Base-by-base conservation (phyloP, 1,140 invertebrate genomes). In the Vanessa atalanta region DNA sequence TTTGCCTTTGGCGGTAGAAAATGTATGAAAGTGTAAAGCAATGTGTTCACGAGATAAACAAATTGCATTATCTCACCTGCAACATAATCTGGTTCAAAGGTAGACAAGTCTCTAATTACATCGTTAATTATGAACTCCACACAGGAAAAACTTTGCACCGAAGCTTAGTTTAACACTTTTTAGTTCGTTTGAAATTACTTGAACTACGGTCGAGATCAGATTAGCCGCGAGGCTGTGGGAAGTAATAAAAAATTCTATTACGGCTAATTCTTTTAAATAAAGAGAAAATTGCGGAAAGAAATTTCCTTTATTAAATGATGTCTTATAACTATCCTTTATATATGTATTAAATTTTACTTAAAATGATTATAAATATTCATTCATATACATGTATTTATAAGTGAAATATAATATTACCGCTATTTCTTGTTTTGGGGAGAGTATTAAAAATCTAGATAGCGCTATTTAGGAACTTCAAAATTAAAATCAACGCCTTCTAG, bases 241-340 rank as follows among this genome's bases (percentile, higher is more conserved):
- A 23, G n/a, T 48, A 43, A 69, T 69, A 53, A 69, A 69, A 69
- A 69, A 69, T 69, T 69, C 53, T 69, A 69, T 69, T 69, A 69
- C 47, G 26, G 67, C 57, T 69, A 69, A 60, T 60, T 60, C 67
- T 69, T 69, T 67, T 69, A 60, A 69, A 69, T 68, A 68, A 69
- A 31, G 20, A 53, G 51, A 60, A 60, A 53, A 69, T 14, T 55
- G 67, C 37, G 9, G 9, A 43, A 0, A 11, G 37, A 43, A 43
- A 43, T 43, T 5, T 43, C 37, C 37, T 43, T 8, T 43, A 43
- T 43, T 43, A 43, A 43, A 11, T 43, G 0, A 43, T 43, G 9
- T 1, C 7, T 43, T 11, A 9, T 43, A 43, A 43, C 3, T 11
- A 11, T 9, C 37, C 37, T 43, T 43, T 43, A 43, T 43, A 43